phyloP scores from a whole-genome alignment of 2,113 vertebrate genomes.

The Pangasianodon hypophthalmus region DNA sequence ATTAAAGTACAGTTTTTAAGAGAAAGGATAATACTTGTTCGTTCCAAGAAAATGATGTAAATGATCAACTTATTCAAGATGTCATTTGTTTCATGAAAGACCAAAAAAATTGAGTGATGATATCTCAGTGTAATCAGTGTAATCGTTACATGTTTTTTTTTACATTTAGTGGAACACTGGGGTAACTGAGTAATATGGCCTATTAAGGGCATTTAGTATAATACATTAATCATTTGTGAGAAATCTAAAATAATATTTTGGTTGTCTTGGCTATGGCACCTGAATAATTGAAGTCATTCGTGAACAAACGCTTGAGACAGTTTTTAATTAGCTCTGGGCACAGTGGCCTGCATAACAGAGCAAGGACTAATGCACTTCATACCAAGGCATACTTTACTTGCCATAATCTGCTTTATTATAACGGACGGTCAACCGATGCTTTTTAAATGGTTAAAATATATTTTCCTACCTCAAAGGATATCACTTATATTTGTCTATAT shows the following conservation, averaged over 20 bases:
- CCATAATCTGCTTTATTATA: slow-evolving; percentile 32
- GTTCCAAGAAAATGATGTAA: neutral
- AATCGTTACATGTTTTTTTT: neutral
- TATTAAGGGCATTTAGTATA: neutral
- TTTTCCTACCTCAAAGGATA: slow-evolving; percentile 33
- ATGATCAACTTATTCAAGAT: neutral
- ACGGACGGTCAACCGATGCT: slow-evolving; percentile 17
- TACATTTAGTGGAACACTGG: neutral
- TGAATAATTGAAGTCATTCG: neutral
- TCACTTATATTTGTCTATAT: slow-evolving; percentile 40
- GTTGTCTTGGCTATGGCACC: neutral
- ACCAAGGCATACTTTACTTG: slow-evolving; percentile 10
- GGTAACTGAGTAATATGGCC: neutral
- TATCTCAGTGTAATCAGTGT: neutral
- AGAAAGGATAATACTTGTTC: neutral
- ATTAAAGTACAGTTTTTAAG: neutral
- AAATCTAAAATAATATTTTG: slow-evolving; percentile 4
- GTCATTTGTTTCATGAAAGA: neutral
- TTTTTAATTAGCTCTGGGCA: slow-evolving; percentile 16
- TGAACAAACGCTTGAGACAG: neutral
- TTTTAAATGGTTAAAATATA: slow-evolving; percentile 39
- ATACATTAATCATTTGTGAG: neutral
- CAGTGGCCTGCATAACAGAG: slow-evolving; percentile 18
- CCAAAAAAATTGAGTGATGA: neutral
- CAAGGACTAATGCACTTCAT: slow-evolving; percentile 6